Base-by-base conservation (phyloP, 2,888 invertebrate species). In the Eucera pruinosa region DNA sequence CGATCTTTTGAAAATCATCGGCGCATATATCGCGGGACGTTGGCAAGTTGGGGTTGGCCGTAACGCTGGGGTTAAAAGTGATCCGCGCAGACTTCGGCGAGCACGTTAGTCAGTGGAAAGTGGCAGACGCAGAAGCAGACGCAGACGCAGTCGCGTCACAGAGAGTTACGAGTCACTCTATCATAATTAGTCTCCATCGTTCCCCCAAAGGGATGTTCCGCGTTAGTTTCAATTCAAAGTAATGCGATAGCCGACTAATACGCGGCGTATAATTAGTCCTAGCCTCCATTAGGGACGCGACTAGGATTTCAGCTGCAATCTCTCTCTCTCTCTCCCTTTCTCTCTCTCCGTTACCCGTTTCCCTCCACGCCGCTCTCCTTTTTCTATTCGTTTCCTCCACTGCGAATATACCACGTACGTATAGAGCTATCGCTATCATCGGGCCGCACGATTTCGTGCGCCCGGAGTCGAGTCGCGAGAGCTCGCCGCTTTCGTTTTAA, bases 211-310 rank as follows among this genome's bases (percentile, higher is more conserved):
- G 78, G 80, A 78, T 76, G 85, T 70, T 76, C 71, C 65, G 54
- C 62, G 73, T 78, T 82, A 78, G 77, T 75, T 78, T 72, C 75
- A 73, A 77, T 85, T 82, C 83, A 73, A 82, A 85, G 75, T 80
- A 84, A 82, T 62, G 74, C 82, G 79, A 86, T 85, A 77, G 83
- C 61, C 82, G 79, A 85, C 82, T 85, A 83, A 85, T 85, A 80
- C 80, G 61, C 52, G 60, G 52, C 57, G 77, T 76, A 71, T 85
- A 85, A 85, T 85, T 83, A 85, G 73, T 75, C 70, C 66, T 58
- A 23, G 61, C 55, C 43, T 58, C 47, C 72, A 66, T 82, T 84
- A 80, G 71, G 39, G 58, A 36, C n/a, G n/a, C 25, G 47, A 54
- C 68, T 39, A 39, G 73, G 68, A 78, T 83, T 76, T 47, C n/a